Evolutionary conservation across 2,888 invertebrate species (phyloP).

Genomic region (Octodonta nipae): DNA sequence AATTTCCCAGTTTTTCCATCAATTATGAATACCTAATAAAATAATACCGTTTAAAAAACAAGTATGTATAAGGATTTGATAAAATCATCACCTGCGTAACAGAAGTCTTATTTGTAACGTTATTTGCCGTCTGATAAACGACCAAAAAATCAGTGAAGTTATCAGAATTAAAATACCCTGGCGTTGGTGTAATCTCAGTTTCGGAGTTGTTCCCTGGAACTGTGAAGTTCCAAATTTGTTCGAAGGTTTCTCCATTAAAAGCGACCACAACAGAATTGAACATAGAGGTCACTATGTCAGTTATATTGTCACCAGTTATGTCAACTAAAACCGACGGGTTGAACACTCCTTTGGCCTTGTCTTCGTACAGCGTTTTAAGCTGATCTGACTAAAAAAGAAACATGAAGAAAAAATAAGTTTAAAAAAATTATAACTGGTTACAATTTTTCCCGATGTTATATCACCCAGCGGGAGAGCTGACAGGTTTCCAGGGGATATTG

Average conservation of each 20-base stretch:
- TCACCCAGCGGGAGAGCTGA: constrained; percentile 48
- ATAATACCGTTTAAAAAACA: not conserved
- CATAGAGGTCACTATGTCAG: constrained; percentile 59
- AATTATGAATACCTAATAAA: constrained; percentile 39
- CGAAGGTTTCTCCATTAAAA: constrained; percentile 53
- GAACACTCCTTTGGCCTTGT: constrained; percentile 52
- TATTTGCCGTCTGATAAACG: constrained; percentile 39
- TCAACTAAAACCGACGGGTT: constrained; percentile 54
- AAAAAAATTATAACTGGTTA: no score
- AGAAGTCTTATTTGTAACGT: constrained; percentile 23
- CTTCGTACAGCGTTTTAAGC: constrained; percentile 40
- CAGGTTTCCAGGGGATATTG: constrained; percentile 56
- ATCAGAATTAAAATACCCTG: constrained; percentile 66
- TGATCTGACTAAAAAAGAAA: constrained; percentile 15
- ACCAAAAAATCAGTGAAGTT: constrained; percentile 65
- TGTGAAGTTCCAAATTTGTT: constrained; percentile 59
- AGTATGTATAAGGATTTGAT: not conserved
- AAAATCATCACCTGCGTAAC: no score
- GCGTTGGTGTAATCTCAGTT: constrained; percentile 61
- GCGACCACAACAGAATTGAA: constrained; percentile 61
- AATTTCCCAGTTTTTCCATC: constrained; percentile 50
- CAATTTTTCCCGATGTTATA: no score
- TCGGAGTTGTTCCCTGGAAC: constrained; percentile 45
- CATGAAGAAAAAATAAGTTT: no score
- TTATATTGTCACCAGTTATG: constrained; percentile 53